Evolutionary conservation across 2,888 invertebrate genomes (phyloP).

Genomic region (Lycocerus yunnanus): DNA sequence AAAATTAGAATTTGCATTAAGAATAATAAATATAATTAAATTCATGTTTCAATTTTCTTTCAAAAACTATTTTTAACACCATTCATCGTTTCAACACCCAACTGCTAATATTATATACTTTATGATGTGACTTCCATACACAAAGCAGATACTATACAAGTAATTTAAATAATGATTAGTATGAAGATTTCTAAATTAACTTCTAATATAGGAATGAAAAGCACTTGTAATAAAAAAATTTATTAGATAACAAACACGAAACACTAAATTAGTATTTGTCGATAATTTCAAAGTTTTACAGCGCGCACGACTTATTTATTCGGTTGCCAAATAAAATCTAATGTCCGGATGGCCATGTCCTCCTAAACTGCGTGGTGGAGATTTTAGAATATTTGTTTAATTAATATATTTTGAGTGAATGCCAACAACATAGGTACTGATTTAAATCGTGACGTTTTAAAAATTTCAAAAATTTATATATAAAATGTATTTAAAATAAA

Average conservation of each 20-base stretch:
- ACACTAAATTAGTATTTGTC: not conserved
- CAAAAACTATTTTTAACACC: not conserved
- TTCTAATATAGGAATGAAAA: not conserved
- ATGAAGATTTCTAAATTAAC: not conserved
- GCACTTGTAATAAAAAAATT: not conserved
- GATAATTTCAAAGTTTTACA: not conserved
- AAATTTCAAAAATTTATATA: not conserved
- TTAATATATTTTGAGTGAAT: slow-evolving; percentile 3
- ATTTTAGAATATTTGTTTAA: slow-evolving; percentile 1
- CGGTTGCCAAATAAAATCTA: not conserved
- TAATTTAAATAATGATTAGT: not conserved
- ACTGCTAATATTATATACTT: not conserved
- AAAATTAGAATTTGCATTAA: not conserved
- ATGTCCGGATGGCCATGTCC: not conserved
- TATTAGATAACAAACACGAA: not conserved
- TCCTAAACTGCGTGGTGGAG: not conserved
- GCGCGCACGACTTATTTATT: not conserved
- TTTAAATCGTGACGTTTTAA: not conserved
- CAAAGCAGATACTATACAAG: not conserved
- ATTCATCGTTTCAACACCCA: not conserved
- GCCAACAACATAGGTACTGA: not conserved
- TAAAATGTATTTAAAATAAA: not conserved
- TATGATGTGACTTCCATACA: not conserved
- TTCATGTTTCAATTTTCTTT: not conserved
- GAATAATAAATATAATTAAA: not conserved